Evolutionary conservation across 2,888 invertebrate species (phyloP).

Genomic region (Harpalus rubripes): DNA sequence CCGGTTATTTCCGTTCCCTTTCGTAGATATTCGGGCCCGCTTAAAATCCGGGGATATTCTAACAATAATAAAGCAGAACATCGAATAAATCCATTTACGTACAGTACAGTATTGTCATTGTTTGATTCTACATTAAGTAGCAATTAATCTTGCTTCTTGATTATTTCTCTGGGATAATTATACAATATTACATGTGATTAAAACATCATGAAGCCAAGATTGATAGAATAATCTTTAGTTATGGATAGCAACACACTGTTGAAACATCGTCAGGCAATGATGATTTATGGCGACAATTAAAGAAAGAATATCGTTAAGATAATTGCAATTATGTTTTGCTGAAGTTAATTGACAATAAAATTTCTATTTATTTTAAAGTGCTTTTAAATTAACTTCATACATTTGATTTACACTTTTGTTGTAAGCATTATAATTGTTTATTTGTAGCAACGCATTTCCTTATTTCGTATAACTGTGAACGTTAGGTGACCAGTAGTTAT

Average conservation of each 20-base stretch:
- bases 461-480: too few relatives aligned
- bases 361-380: constrained; percentile 11
- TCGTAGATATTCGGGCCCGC: too few relatives aligned
- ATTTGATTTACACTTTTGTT: background rate
- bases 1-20: too few relatives aligned
- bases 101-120: background rate
- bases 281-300: constrained; percentile 40
- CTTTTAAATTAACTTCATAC: constrained; percentile 17
- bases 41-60: too few relatives aligned
- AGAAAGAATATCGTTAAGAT: constrained; percentile 2
- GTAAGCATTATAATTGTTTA: too few relatives aligned
- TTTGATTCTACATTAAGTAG: background rate
- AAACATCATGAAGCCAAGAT: background rate
- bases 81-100: too few relatives aligned
- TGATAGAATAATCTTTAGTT: background rate
- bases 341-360: constrained; percentile 15
- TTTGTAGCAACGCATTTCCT: too few relatives aligned
- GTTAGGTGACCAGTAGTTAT: too few relatives aligned
- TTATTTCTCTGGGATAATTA: background rate
- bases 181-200: background rate
- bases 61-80: too few relatives aligned
- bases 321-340: background rate
- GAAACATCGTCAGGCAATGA: constrained; percentile 26
- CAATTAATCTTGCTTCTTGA: background rate
- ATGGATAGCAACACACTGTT: background rate